phyloP scores from a whole-genome alignment of 2,113 vertebrate genomes.

The Oncorhynchus clarkii region DNA sequence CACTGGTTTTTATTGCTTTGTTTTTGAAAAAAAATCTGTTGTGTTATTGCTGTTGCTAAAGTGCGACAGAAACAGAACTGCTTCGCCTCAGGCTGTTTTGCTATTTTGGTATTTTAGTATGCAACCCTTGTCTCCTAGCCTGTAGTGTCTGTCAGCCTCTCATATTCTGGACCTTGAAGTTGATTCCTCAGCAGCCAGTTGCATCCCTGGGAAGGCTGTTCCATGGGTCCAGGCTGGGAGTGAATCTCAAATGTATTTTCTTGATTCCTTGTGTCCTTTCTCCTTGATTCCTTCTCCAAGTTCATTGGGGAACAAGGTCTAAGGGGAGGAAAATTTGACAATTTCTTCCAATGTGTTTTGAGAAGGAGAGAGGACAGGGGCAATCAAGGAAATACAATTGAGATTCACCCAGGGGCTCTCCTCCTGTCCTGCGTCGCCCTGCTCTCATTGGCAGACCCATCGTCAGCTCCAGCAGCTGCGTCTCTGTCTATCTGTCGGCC shows the following conservation, averaged over 20 bases:
- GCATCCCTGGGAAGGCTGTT: slow-evolving; percentile 14
- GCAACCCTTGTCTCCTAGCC: slow-evolving; percentile 13
- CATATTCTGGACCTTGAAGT: not conserved
- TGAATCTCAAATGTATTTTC: too few relatives aligned
- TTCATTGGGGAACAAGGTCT: too few relatives aligned
- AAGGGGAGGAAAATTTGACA: too few relatives aligned
- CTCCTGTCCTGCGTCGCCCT: not conserved
- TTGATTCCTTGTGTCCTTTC: too few relatives aligned
- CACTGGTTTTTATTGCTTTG: slow-evolving; percentile 65
- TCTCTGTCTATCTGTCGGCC: slow-evolving; percentile 19
- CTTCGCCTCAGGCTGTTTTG: not conserved
- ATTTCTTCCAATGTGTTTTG: too few relatives aligned
- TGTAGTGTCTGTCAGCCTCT: not conserved
- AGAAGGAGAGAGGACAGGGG: too few relatives aligned
- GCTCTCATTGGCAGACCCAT: slow-evolving; percentile 2
- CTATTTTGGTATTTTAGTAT: slow-evolving; percentile 9
- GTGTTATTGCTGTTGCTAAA: slow-evolving; percentile 35
- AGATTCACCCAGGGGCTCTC: not conserved
- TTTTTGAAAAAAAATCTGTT: slow-evolving; percentile 54
- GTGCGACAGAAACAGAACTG: not conserved
- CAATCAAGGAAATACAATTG: not conserved
- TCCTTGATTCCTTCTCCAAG: too few relatives aligned
- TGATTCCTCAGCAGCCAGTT: not conserved
- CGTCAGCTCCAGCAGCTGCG: not conserved
- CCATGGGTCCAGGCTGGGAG: not conserved